Conservation (phyloP, 92 coral and sea anemone species). For the Muricea muricata region DNA sequence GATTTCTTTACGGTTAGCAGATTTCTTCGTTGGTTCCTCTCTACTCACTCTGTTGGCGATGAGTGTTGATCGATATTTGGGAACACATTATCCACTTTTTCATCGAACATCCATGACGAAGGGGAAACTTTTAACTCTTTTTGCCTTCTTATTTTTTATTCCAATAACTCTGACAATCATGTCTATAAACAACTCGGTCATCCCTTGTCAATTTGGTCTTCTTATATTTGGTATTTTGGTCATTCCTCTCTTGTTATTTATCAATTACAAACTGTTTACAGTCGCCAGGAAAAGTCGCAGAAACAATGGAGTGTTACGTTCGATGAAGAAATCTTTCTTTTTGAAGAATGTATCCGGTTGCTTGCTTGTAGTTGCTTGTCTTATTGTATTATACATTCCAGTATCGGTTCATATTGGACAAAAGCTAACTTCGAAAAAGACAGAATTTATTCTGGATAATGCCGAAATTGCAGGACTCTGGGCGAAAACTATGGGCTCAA, state of each 20-base stretch:
- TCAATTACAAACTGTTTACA: not conserved
- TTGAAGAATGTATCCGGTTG: not conserved
- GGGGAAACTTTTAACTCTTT: not conserved
- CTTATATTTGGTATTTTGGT: not conserved
- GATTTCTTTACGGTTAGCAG: not conserved
- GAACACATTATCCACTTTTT: not conserved
- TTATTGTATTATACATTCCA: not conserved
- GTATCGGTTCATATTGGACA: not conserved
- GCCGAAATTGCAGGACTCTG: not conserved
- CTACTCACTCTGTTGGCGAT: not conserved
- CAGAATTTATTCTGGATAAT: not conserved
- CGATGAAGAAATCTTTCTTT: not conserved
- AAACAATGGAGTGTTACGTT: not conserved
- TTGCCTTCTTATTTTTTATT: not conserved
- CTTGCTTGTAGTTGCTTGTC: not conserved
- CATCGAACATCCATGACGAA: not conserved
- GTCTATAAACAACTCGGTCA: not conserved
- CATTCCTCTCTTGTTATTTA: not conserved
- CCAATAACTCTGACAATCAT: not conserved
- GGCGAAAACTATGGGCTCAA: not conserved
- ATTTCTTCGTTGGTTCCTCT: not conserved
- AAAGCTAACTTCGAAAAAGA: not conserved
- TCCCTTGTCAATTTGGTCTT: not conserved
- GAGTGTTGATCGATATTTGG: not conserved
- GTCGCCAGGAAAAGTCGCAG: not conserved